Evolutionary conservation across 1,140 invertebrate genomes (phyloP).

Genomic region (Macrocentrus cingulum): DNA sequence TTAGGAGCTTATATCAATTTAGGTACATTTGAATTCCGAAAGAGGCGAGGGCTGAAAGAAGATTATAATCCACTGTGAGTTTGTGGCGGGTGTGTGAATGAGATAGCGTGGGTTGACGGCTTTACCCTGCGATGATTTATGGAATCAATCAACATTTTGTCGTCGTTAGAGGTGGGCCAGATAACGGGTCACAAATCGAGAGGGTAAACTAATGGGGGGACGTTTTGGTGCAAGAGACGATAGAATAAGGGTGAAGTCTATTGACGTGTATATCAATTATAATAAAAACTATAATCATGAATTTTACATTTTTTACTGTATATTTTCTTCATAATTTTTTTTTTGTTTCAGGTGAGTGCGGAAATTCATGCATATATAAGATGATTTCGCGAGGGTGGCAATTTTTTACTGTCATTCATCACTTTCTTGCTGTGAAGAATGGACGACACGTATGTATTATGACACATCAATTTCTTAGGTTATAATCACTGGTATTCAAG

Average conservation of each 20-base stretch:
- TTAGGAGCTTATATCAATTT: conserved; percentile 23
- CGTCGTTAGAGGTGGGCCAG: conserved; percentile 24
- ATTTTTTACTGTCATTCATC: background rate
- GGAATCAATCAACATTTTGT: conserved; percentile 33
- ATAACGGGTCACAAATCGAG: conserved; percentile 20
- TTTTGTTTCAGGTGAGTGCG: too few species aligned
- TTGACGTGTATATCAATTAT: conserved; percentile 9
- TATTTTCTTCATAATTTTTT: too few species aligned
- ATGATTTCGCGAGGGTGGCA: background rate
- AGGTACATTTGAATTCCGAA: conserved; percentile 36
- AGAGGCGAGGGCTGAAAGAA: background rate
- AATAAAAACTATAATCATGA: too few species aligned
- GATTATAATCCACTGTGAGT: conserved; percentile 13
- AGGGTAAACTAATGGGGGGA: conserved; percentile 9
- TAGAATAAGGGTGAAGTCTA: conserved; percentile 3
- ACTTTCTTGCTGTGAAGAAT: too few species aligned
- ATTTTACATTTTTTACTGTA: too few species aligned
- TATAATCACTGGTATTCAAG: conserved; percentile 5
- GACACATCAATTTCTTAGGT: conserved; percentile 2
- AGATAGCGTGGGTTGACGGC: conserved; percentile 21
- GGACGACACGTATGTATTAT: background rate
- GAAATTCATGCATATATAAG: background rate
- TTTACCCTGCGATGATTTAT: conserved; percentile 29
- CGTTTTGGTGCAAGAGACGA: conserved; percentile 1
- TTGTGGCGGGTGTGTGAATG: conserved; percentile 22